Evolutionary conservation across 2,797 vertebrate species (phyloP), one percentile per base, ranked within the genome.

Genomic region (Percopsis omiscomaycus): DNA sequence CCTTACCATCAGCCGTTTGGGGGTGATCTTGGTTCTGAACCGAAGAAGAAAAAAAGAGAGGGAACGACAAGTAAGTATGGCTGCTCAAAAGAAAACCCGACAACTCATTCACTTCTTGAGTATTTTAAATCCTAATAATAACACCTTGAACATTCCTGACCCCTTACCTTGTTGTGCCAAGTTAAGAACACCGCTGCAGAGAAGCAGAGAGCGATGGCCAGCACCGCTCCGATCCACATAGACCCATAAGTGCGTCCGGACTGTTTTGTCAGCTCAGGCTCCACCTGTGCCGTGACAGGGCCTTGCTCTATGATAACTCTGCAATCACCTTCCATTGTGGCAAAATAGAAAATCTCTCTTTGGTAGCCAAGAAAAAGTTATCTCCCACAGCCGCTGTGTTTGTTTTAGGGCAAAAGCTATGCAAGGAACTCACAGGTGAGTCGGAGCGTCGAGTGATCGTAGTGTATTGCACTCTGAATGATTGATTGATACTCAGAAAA

Each of bases 201-300:
- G 0, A 80, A 59, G 49, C 86, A 88, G n/a, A 92, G 78, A 0
- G 73, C 64, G 56, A 90, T 51, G 0, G 45, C 15, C 67, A 90
- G 49, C 5, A 87, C 53, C 2, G 48, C 75, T 0, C 50, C 55
- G 5, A 68, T 63, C 0, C 78, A 16, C 54, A 29, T 82, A 28
- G 82, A 85, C 1, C 73, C 9, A 3, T 45, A 5, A 44, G 5
- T 27, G 11, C 28, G 8, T 55, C 16, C 10, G 3, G 27, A 10
- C 27, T 29, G 59, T 0, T 4, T 44, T 1, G 47, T 53, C 42
- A 66, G 60, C 16, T 54, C 37, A 53, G 4, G 50, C 11, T 14
- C 44, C 48, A 54, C 46, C 3, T 57, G 54, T 0, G 10, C 62
- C 3, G 0, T 11, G 42, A 8, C 16, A 6, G 15, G 27, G 9